These are phyloP conservation scores for Aratinga solstitialis DNA, from an alignment of 2,797 vertebrate genomes.

Conservation along the genomic window DNA sequence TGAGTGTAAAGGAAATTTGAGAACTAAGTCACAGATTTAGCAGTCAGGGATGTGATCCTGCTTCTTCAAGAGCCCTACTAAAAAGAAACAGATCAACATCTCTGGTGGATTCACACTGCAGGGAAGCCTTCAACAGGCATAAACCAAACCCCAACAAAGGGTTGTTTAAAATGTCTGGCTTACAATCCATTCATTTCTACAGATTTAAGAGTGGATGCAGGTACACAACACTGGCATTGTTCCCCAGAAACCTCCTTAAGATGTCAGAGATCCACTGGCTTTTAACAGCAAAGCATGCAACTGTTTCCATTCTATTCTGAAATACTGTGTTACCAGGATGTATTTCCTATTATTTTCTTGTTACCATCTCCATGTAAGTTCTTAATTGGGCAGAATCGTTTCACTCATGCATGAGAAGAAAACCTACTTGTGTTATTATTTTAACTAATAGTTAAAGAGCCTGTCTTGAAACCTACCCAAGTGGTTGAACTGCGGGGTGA, in stretches of 20 bases:
- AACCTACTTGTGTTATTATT: neutral
- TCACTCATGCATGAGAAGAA: neutral
- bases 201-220: neutral
- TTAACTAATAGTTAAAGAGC: neutral
- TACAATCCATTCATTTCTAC: neutral
- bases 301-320: neutral
- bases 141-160: neutral
- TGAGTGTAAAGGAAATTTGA: neutral
- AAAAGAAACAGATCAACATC: neutral
- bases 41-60: neutral
- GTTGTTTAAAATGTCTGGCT: neutral
- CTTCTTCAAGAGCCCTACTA: neutral
- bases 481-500: accelerated
- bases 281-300: neutral
- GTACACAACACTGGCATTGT: accelerated
- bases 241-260: neutral
- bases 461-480: neutral
- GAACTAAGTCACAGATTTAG: neutral
- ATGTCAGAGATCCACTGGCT: neutral
- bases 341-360: neutral
- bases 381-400: slow-evolving; percentile 16
- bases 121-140: neutral
- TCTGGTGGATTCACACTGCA: neutral
- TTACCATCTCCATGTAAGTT: neutral
- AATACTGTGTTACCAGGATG: neutral